A percentile compares a stretch with the other conserved stretches of the same genome.
Evolutionary conservation across 2,797 vertebrate species (phyloP).

Genomic region (Pseudochaenichthys georgianus): DNA sequence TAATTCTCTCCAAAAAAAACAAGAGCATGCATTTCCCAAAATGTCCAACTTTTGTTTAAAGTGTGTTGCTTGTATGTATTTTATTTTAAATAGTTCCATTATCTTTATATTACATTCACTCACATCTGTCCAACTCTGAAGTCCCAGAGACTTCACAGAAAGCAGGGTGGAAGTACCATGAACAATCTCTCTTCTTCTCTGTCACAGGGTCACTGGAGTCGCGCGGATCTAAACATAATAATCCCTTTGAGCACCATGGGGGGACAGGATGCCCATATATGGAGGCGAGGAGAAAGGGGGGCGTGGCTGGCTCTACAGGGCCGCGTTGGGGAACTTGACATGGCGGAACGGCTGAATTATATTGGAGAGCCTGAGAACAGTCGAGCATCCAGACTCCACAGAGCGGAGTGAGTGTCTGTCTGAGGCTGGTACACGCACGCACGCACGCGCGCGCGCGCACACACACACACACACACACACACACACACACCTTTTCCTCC

Average conservation of each 20-base stretch:
- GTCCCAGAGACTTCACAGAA: slow-evolving; percentile 36
- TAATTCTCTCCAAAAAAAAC: no score
- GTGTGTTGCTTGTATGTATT: background rate
- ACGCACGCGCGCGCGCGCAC: no score
- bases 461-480: slow-evolving; percentile 4
- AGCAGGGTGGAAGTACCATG: slow-evolving; percentile 42
- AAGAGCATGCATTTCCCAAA: background rate
- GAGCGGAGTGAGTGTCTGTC: slow-evolving; percentile 67
- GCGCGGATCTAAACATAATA: slow-evolving; percentile 78
- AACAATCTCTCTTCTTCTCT: slow-evolving; percentile 67
- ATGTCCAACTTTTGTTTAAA: background rate
- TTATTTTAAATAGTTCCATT: slow-evolving; percentile 36
- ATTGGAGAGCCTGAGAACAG: slow-evolving; percentile 82
- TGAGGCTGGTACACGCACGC: slow-evolving; percentile 20
- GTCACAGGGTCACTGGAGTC: slow-evolving; percentile 69
- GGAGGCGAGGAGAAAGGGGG: slow-evolving; percentile 82
- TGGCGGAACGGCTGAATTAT: slow-evolving; percentile 81
- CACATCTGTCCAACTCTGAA: slow-evolving; percentile 15
- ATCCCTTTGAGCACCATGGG: slow-evolving; percentile 73
- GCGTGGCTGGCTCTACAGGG: slow-evolving; percentile 74
- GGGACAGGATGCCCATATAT: slow-evolving; percentile 77
- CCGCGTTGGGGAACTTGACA: slow-evolving; percentile 73
- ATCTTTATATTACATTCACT: background rate
- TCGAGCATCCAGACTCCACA: slow-evolving; percentile 67
- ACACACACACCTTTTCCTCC: slow-evolving; percentile 24